Percentiles rank a stretch among this genome's conserved stretches.
Conservation (phyloP, 2,113 vertebrate genomes). For the Pterocles gutturalis region DNA sequence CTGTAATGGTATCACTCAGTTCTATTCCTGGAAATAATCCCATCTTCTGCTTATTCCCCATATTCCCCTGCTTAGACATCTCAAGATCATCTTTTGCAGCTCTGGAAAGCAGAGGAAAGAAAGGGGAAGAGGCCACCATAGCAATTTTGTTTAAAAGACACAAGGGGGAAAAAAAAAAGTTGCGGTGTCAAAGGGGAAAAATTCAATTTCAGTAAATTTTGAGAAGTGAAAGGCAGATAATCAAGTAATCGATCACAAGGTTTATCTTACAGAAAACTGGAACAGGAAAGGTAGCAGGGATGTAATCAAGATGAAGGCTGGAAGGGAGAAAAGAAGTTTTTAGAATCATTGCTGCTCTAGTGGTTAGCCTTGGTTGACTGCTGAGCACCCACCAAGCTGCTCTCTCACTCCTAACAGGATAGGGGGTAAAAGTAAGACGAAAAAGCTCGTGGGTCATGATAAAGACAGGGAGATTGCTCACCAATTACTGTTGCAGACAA, state of each 20-base stretch:
- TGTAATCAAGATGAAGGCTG: background rate
- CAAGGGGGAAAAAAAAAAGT: background rate
- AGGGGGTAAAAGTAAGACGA: background rate
- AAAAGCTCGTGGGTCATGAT: background rate
- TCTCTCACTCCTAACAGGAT: background rate
- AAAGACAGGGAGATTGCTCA: background rate
- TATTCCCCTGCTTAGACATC: background rate
- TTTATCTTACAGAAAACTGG: background rate
- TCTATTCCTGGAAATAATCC: background rate
- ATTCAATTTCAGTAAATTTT: background rate
- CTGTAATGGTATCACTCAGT: background rate
- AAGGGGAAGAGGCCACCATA: background rate
- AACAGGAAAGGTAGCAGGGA: background rate
- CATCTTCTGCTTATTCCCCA: background rate
- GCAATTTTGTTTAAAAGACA: background rate
- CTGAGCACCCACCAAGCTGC: background rate
- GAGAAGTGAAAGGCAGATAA: background rate
- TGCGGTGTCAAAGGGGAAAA: background rate
- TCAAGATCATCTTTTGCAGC: background rate
- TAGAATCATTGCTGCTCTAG: background rate
- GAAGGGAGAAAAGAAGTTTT: background rate
- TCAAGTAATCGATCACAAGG: background rate
- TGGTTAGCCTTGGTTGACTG: background rate
- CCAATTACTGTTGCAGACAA: background rate
- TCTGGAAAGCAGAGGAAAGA: background rate